Evolutionary conservation across 2,113 vertebrate genomes (phyloP).

Genomic region (Mobula hypostoma): DNA sequence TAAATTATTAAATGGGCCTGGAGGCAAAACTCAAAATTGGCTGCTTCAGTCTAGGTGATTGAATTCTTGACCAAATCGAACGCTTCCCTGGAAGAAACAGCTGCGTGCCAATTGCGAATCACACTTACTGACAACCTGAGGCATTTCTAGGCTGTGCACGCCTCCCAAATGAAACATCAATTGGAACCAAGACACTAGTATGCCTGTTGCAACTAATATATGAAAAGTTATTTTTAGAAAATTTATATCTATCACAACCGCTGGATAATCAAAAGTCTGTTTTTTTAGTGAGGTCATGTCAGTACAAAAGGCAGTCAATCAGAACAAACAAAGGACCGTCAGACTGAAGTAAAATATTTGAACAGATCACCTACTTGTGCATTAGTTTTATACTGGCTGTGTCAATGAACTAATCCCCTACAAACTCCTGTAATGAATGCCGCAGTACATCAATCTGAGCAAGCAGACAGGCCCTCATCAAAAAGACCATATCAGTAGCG

Average conservation of each 20-base stretch:
- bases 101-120: neutral
- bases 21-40: slow-evolving; percentile 23
- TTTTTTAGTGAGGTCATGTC: neutral
- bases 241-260: neutral
- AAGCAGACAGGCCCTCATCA: neutral
- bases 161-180: slow-evolving; percentile 5
- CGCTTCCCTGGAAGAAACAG: neutral
- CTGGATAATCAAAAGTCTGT: neutral
- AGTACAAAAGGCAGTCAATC: neutral
- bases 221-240: too few species aligned
- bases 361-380: neutral
- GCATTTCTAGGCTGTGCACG: neutral
- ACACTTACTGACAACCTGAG: neutral
- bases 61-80: slow-evolving; percentile 30
- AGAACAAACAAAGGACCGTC: neutral
- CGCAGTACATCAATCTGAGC: neutral
- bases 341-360: neutral
- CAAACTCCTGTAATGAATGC: too few species aligned
- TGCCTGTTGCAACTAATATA: neutral
- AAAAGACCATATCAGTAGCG: neutral
- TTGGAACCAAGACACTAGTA: neutral
- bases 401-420: neutral
- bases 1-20: slow-evolving; percentile 27
- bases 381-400: neutral
- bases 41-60: neutral